Evolutionary conservation across 2,113 vertebrate species (phyloP).

Genomic region (Chaetura pelagica): DNA sequence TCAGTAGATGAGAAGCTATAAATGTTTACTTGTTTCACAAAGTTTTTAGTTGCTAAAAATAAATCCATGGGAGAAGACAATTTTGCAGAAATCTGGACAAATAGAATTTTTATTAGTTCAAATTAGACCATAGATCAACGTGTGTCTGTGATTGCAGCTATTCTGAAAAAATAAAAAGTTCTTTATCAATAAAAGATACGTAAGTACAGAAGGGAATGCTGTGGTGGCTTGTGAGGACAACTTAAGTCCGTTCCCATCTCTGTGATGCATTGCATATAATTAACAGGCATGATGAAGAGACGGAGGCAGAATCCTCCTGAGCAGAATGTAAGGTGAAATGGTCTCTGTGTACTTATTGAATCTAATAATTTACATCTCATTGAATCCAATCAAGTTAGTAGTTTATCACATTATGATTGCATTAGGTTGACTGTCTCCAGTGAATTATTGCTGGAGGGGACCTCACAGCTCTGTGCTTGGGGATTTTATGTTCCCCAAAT

Average conservation of each 20-base stretch:
- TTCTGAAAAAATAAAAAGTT: neutral
- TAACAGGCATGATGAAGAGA: slow-evolving; percentile 53
- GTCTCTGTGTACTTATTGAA: slow-evolving; percentile 72
- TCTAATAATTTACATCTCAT: slow-evolving; percentile 79
- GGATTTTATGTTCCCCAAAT: neutral
- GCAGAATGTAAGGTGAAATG: slow-evolving; percentile 53
- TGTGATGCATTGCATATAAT: slow-evolving; percentile 16
- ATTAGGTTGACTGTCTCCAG: slow-evolving; percentile 66
- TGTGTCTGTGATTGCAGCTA: neutral
- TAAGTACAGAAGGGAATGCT: neutral
- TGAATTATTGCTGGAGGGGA: slow-evolving; percentile 51
- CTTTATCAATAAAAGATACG: neutral
- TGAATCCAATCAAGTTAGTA: slow-evolving; percentile 74
- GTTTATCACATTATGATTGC: slow-evolving; percentile 73
- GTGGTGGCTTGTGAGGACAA: neutral
- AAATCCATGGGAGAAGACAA: neutral
- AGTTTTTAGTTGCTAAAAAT: neutral
- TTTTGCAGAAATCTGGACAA: neutral
- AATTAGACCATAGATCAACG: neutral
- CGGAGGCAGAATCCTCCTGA: slow-evolving; percentile 38
- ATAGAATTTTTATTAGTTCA: neutral
- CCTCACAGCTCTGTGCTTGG: neutral
- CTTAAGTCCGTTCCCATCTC: neutral
- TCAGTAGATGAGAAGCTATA: neutral
- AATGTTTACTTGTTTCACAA: neutral